Evolutionary conservation across 2,797 vertebrate genomes (phyloP).

Genomic region (Dipus sagitta): DNA sequence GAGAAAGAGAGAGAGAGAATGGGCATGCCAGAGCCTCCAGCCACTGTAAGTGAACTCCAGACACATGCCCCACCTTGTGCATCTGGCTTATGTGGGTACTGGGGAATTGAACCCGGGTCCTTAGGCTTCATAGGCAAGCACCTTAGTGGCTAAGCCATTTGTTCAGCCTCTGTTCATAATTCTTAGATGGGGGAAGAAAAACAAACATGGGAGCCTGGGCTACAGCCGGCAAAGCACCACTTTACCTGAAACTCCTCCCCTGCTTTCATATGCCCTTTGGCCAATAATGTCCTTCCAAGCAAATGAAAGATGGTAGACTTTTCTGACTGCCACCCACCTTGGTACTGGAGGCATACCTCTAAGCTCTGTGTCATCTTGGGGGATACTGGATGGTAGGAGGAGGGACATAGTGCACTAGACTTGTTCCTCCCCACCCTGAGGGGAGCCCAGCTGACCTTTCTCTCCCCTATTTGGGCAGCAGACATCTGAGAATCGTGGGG

Average conservation of each 20-base stretch:
- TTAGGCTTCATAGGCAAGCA: too few relatives aligned
- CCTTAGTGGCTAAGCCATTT: too few relatives aligned
- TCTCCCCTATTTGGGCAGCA: background rate
- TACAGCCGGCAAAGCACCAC: too few relatives aligned
- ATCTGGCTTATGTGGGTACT: too few relatives aligned
- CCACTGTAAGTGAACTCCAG: too few relatives aligned
- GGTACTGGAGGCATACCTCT: background rate
- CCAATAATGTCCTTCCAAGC: background rate
- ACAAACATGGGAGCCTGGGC: background rate
- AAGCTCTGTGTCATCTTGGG: background rate
- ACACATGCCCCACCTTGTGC: too few relatives aligned
- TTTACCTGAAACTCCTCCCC: background rate
- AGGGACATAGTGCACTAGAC: rapidly evolving
- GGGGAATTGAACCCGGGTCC: too few relatives aligned
- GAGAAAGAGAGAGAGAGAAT: too few relatives aligned
- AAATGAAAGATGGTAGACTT: background rate
- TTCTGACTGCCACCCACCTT: background rate
- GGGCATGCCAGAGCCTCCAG: too few relatives aligned
- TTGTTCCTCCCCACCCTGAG: background rate
- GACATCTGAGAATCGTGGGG: background rate
- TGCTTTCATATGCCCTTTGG: background rate
- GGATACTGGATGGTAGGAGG: rapidly evolving
- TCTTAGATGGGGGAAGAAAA: background rate
- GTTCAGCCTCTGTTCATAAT: background rate
- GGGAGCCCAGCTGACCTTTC: background rate